These are phyloP conservation scores for Pantelozetes paolii DNA, from an alignment of 2,888 invertebrate genomes.

Conservation along the genomic window DNA sequence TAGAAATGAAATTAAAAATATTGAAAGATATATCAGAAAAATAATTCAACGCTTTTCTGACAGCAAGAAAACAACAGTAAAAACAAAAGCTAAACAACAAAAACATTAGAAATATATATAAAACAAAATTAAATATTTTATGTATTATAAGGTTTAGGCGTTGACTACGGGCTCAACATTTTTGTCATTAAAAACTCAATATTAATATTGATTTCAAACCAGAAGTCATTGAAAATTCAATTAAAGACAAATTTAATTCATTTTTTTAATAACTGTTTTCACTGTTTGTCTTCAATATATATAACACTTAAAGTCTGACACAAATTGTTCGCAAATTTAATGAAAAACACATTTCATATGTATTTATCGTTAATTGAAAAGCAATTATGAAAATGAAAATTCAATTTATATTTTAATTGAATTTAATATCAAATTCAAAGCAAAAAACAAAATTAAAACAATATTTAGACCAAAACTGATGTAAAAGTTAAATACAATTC, in stretches of 20 bases:
- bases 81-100: not conserved
- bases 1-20: not conserved
- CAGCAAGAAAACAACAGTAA: not conserved
- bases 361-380: not conserved
- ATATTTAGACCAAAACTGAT: conserved; percentile 34
- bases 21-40: not conserved
- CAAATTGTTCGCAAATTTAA: not conserved
- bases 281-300: not conserved
- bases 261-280: too few relatives aligned
- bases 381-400: not conserved
- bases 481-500: not conserved
- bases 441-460: not conserved
- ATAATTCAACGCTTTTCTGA: conserved; percentile 5
- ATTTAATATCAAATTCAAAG: not conserved
- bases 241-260: too few relatives aligned
- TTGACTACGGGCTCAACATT: not conserved
- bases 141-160: conserved; percentile 12
- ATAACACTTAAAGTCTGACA: not conserved
- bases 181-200: not conserved
- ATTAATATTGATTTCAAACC: not conserved
- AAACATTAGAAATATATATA: not conserved
- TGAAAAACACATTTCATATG: not conserved
- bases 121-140: not conserved
- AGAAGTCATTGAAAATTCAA: not conserved
- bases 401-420: not conserved